Base-by-base conservation (phyloP, 2,797 vertebrate genomes). In the Peromyscus attwateri region DNA sequence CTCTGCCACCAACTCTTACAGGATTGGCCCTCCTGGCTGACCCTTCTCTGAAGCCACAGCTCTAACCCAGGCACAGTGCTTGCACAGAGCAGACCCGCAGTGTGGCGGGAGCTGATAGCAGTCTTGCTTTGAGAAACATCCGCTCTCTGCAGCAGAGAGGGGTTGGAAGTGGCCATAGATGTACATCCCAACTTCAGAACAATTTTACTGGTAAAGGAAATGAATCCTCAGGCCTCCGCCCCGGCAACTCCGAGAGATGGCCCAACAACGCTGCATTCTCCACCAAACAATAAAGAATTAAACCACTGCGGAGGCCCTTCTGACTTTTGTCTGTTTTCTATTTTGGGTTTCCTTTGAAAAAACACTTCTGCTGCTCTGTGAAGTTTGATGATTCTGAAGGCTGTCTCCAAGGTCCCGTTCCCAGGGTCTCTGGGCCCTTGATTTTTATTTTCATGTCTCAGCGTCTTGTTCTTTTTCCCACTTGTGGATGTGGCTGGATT, bases 141-240 rank as follows among this genome's bases (percentile, higher is more conserved):
- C 4, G 1, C 87, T 49, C 13, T 89, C 87, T 62, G 66, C 46
- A 43, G 66, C 79, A 95, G 96, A 95, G 90, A 96, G 88, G 87
- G 27, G 93, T 23, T 89, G 93, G 92, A 94, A 89, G 57, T 84
- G 83, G 89, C 70, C n/a, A 52, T 91, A 90, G 89, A 93, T 75
- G 94, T 57, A 82, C 66, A 31, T 64, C n/a, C 64, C 73, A 31
- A 34, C 40, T 60, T 87, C 31, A 52, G 52, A 64, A 71, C 43
- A 55, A 3, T 76, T 91, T 95, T 95, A 94, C 96, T 90, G 94
- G 96, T 70, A 95, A 96, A 97, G 97, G 97, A 97, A 97, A 84
- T 68, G 91, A 90, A 94, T 94, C 73, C 95, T 94, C 95, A 89
- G 81, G 91, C 75, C 94, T 97, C 94, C 64, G 27, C 83, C 84